Evolutionary conservation across 2,797 vertebrate genomes (phyloP).

Genomic region (Telmatherina bonti): DNA sequence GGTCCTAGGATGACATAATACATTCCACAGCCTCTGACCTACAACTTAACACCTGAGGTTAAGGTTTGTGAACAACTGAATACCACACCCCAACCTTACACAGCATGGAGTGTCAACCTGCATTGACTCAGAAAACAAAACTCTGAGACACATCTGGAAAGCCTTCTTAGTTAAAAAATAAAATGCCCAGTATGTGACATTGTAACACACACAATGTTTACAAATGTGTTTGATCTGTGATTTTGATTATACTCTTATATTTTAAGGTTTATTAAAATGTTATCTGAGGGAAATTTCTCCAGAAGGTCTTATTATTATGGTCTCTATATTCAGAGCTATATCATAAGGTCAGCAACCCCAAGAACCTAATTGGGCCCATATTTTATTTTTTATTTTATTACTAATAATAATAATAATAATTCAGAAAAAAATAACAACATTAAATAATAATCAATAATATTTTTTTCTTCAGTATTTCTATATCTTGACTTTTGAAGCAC

Average conservation of each 20-base stretch:
- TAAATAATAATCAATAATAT: too few species aligned
- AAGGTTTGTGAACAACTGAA: background rate
- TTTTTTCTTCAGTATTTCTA: background rate
- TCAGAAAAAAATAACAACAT: too few species aligned
- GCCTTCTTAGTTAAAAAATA: background rate
- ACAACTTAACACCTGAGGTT: background rate
- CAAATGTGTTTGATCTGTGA: background rate
- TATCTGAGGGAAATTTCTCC: too few species aligned
- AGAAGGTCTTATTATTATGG: too few species aligned
- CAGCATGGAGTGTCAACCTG: background rate
- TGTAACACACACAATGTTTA: background rate
- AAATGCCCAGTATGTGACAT: background rate
- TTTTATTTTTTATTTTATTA: too few species aligned
- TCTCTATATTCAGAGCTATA: too few species aligned
- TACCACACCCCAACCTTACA: background rate
- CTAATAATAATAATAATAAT: too few species aligned
- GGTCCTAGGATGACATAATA: background rate
- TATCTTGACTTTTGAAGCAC: constrained; percentile 22
- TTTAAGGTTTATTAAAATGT: too few species aligned
- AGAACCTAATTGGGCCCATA: too few species aligned
- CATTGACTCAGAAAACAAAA: background rate
- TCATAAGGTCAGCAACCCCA: too few species aligned
- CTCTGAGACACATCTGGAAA: background rate
- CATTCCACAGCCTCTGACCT: background rate
- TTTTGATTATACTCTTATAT: background rate